phyloP scores from a whole-genome alignment of 2,797 vertebrate genomes.

The Mormyrus hasselquistii region DNA sequence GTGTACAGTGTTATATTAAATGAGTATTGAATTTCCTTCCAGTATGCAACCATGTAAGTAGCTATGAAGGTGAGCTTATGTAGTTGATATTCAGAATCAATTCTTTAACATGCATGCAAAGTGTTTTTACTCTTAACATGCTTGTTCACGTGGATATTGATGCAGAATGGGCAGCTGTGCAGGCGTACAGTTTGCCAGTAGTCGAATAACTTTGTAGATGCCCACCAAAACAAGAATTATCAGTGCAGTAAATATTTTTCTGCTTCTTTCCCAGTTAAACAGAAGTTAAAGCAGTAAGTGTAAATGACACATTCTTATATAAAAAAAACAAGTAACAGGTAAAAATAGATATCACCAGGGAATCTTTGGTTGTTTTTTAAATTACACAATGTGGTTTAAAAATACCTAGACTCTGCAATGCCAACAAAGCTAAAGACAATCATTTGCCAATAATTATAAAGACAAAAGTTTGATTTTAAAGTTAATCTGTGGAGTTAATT shows the following conservation, averaged over 20 bases:
- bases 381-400: not conserved
- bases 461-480: not conserved
- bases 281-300: not conserved
- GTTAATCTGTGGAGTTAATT: not conserved
- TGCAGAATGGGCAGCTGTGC: not conserved
- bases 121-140: not conserved
- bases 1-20: not conserved
- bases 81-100: not conserved
- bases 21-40: not conserved
- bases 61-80: not conserved
- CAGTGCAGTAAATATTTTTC: not conserved
- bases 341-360: not conserved
- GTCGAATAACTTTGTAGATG: not conserved
- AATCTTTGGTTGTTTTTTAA: not conserved
- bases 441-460: not conserved
- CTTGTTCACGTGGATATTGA: not conserved
- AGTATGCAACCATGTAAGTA: not conserved
- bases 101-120: not conserved
- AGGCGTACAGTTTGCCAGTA: not conserved
- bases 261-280: not conserved
- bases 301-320: conserved; percentile 1
- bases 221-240: not conserved
- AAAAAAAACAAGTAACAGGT: not conserved
- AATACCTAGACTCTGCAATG: not conserved
- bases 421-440: not conserved